Evolutionary conservation across 1,140 invertebrate genomes (phyloP).

Genomic region (Conus betulinus): DNA sequence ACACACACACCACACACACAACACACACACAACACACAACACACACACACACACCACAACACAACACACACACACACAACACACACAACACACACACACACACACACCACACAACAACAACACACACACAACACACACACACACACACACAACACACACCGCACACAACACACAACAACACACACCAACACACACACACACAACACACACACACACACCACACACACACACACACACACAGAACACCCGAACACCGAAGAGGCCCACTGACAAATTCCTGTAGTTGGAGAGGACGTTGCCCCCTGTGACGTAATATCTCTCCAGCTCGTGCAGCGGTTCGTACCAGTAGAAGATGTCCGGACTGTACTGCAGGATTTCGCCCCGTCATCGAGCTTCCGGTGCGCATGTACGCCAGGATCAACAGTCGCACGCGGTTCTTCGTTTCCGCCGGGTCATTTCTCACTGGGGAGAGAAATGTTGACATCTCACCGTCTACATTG

Average conservation of each 20-base stretch:
- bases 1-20: too few relatives aligned
- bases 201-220: too few relatives aligned
- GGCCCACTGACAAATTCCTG: neutral
- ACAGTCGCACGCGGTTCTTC: neutral
- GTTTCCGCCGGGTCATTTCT: neutral
- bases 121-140: too few relatives aligned
- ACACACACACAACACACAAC: too few relatives aligned
- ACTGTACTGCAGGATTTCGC: neutral
- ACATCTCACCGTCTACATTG: neutral
- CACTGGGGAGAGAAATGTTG: neutral
- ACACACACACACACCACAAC: too few relatives aligned
- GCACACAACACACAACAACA: too few relatives aligned
- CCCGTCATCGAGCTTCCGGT: slow-evolving; percentile 34
- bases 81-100: too few relatives aligned
- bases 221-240: neutral
- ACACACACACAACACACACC: too few relatives aligned
- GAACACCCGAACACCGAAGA: neutral
- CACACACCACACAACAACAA: too few relatives aligned
- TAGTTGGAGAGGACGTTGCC: neutral
- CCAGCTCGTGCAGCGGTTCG: slow-evolving; percentile 30
- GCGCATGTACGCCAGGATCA: slow-evolving; percentile 30
- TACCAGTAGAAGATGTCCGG: slow-evolving; percentile 33
- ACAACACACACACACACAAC: too few relatives aligned
- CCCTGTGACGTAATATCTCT: slow-evolving; percentile 13
- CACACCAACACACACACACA: too few relatives aligned